phyloP scores from a whole-genome alignment of 2,888 invertebrate species.

The Megastigmus dorsalis region DNA sequence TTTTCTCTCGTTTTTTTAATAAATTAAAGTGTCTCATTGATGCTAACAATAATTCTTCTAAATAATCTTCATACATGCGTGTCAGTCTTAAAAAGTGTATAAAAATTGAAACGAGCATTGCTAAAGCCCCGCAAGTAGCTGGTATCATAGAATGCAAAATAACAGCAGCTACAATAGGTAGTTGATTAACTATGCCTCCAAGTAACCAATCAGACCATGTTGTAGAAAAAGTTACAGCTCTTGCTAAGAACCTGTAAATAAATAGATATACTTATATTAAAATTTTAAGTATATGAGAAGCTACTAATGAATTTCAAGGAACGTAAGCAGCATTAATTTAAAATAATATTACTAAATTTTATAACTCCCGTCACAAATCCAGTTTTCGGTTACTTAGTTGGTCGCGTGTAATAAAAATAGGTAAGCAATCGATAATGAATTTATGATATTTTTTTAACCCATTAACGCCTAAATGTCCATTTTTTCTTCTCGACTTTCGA shows the following conservation, averaged over 20 bases:
- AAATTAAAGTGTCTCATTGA: constrained; percentile 74
- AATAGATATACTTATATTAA: constrained; percentile 17
- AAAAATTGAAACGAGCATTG: constrained; percentile 75
- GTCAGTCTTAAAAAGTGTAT: constrained; percentile 78
- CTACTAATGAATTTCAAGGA: no score
- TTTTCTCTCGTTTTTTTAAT: constrained; percentile 67
- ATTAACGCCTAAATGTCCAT: no score
- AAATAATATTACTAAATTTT: no score
- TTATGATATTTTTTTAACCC: no score
- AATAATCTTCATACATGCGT: constrained; percentile 84
- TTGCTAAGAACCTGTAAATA: constrained; percentile 74
- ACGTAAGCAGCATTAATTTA: no score
- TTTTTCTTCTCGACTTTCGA: no score
- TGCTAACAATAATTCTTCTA: constrained; percentile 79
- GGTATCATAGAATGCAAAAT: constrained; percentile 80
- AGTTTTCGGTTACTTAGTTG: no score
- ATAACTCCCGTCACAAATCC: no score
- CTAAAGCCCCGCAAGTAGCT: constrained; percentile 84
- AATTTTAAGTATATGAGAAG: no score
- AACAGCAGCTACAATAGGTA: constrained; percentile 82
- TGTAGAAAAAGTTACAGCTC: constrained; percentile 74
- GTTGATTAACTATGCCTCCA: constrained; percentile 78
- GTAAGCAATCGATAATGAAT: no score
- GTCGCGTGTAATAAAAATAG: no score
- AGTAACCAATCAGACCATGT: constrained; percentile 80